Percentiles rank a stretch among this genome's conserved stretches.
Conservation (phyloP, 2,113 vertebrate genomes). For the Chunga burmeisteri region DNA sequence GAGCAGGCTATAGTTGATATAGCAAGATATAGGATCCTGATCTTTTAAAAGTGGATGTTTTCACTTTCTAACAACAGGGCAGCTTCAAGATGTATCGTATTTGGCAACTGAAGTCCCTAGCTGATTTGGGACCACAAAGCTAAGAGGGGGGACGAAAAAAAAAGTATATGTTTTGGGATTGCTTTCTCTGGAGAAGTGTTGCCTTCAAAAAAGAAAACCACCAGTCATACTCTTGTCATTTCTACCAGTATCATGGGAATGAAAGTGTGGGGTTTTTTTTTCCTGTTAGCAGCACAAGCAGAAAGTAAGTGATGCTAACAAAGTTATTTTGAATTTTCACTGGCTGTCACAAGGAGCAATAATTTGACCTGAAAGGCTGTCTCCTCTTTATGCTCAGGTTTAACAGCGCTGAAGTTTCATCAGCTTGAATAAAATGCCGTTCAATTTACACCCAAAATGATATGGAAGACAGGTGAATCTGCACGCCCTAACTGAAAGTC, state of each 20-base stretch:
- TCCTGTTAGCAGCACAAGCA: not conserved
- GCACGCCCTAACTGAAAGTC: rapidly evolving
- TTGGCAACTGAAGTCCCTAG: not conserved
- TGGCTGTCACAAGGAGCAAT: not conserved
- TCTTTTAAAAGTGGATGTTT: not conserved
- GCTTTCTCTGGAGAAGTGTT: not conserved
- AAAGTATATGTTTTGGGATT: not conserved
- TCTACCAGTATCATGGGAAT: not conserved
- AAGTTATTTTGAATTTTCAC: not conserved
- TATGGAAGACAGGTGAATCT: not conserved
- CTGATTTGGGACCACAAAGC: not conserved
- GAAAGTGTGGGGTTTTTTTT: not conserved
- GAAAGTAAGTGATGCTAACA: not conserved
- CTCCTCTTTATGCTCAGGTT: not conserved
- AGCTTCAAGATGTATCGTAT: rapidly evolving
- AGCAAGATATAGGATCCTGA: not conserved
- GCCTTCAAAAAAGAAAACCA: not conserved
- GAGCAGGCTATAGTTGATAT: not conserved
- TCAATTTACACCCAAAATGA: not conserved
- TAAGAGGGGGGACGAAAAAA: not conserved
- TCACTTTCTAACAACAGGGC: not conserved
- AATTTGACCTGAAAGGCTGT: not conserved
- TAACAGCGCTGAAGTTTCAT: not conserved
- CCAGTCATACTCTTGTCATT: not conserved
- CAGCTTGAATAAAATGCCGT: not conserved